Conservation (phyloP, 2,113 vertebrate genomes). For the Mohoua ochrocephala region DNA sequence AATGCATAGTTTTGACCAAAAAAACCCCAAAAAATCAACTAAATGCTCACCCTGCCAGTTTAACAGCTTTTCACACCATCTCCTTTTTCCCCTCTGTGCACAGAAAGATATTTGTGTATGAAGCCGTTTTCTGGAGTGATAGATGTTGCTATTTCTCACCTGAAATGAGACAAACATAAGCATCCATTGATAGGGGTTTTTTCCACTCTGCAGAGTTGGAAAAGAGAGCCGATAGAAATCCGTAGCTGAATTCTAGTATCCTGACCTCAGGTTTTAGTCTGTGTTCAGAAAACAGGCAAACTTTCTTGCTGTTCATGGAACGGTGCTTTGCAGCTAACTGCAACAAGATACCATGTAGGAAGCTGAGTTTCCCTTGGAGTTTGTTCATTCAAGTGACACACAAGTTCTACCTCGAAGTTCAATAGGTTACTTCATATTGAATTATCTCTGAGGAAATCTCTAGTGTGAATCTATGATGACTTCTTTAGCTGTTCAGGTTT, state of each 20-base stretch:
- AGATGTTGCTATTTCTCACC: background rate
- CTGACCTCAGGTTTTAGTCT: background rate
- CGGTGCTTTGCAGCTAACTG: background rate
- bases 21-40: background rate
- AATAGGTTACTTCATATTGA: background rate
- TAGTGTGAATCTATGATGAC: background rate
- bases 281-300: background rate
- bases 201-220: background rate
- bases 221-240: background rate
- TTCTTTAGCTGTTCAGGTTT: background rate
- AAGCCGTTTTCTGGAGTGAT: background rate
- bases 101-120: background rate
- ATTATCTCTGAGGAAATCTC: background rate
- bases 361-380: background rate
- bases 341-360: background rate
- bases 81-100: background rate
- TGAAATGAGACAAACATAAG: background rate
- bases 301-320: background rate
- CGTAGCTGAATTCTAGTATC: background rate
- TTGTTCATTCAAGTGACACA: background rate
- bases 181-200: background rate
- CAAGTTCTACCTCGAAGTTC: background rate
- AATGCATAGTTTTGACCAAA: background rate
- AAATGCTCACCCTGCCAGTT: background rate
- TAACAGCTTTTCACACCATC: accelerated